Percentiles rank a stretch among this genome's conserved stretches.
phyloP scores from a whole-genome alignment of 2,888 invertebrate species.

The Uropetala carovei region DNA sequence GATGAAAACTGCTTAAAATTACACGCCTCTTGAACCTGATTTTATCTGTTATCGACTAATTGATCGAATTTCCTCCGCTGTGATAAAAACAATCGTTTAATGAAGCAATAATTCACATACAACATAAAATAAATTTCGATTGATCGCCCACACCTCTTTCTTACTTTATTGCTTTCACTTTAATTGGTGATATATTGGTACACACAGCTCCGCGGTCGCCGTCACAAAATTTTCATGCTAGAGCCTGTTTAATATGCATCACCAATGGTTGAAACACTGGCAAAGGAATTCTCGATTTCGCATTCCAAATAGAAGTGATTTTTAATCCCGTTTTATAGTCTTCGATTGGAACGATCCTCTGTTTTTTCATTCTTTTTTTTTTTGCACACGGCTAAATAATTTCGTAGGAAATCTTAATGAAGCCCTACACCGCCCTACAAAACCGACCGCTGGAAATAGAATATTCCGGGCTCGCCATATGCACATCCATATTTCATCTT shows the following conservation, averaged over 20 bases:
- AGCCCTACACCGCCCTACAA: background rate
- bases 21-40: no score
- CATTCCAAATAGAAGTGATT: background rate
- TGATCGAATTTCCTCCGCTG: no score
- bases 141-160: no score
- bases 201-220: background rate
- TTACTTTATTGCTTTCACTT: no score
- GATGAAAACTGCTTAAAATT: no score
- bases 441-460: constrained; percentile 39
- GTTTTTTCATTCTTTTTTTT: background rate
- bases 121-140: no score
- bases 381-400: constrained; percentile 33
- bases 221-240: background rate
- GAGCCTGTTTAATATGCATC: background rate
- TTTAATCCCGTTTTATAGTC: background rate
- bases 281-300: no score
- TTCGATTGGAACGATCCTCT: background rate
- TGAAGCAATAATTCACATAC: no score
- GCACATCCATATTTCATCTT: constrained; percentile 60
- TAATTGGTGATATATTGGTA: background rate
- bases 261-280: background rate
- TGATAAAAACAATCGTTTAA: no score
- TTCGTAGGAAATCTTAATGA: constrained; percentile 57
- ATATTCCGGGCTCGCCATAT: constrained; percentile 33
- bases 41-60: no score